Conservation (phyloP, 2,888 invertebrate genomes). For the Himalopsyche japonica region DNA sequence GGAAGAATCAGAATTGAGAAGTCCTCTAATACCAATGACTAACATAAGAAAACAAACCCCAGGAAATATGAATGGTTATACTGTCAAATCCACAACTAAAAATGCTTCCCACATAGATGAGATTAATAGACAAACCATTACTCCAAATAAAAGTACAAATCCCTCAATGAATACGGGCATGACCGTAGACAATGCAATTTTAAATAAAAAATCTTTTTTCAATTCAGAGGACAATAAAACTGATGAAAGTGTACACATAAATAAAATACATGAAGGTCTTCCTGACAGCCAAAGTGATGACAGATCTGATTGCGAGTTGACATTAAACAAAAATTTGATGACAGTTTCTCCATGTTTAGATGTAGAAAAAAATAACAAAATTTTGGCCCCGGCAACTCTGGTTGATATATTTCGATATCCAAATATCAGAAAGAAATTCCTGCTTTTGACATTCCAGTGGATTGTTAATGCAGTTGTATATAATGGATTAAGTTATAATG, state of each 20-base stretch:
- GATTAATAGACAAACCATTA: neutral
- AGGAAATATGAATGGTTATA: neutral
- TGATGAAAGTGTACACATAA: neutral
- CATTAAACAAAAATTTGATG: neutral
- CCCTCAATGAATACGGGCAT: too few relatives aligned
- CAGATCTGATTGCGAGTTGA: neutral
- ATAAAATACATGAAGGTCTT: neutral
- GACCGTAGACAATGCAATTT: neutral
- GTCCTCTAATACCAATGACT: neutral
- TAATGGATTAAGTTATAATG: slow-evolving; percentile 69
- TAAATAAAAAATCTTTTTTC: neutral
- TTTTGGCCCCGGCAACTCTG: slow-evolving; percentile 61
- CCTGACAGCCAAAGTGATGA: neutral
- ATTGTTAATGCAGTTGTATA: slow-evolving; percentile 70
- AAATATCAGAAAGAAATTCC: slow-evolving; percentile 68
- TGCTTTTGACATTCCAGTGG: slow-evolving; percentile 68
- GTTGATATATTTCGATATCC: slow-evolving; percentile 67
- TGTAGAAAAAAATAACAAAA: slow-evolving; percentile 32
- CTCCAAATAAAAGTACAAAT: neutral
- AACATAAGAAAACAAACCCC: neutral
- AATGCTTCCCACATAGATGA: neutral
- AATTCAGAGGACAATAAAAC: neutral
- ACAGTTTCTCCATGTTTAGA: neutral
- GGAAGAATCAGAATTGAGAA: slow-evolving; percentile 4
- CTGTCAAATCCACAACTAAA: neutral